Base-by-base conservation (phyloP, 92 coral and sea anemone species). In the Epizoanthus illoricatus region DNA sequence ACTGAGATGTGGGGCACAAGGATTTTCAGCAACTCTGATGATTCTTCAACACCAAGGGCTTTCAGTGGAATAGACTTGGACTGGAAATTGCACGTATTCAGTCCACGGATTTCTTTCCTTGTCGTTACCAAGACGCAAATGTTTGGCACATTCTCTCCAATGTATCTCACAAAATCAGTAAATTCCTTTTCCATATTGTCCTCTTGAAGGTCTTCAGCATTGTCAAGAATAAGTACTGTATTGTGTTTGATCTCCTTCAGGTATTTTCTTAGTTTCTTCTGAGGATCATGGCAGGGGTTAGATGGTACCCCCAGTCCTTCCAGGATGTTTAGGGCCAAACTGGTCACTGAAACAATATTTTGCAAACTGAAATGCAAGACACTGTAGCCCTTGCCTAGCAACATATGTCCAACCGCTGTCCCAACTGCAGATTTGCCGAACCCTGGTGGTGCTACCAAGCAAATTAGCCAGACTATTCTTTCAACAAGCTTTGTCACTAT, bases 151-250 rank as follows among this genome's bases (percentile, higher is more conserved):
- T 70, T 80, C 52, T 84, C 62, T 23, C 92, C 90, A 24, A 88
- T 42, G 5, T 76, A 49, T 33, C 81, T 68, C 82, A 93, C 65
- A 76, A 93, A 85, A 20, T 59, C 56, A 18, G 79, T 41, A 62
- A 90, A 93, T 20, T 74, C 62, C 12, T 52, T 15, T 36, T 78
- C 70, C 21, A 11, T 36, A 17, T 81, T 69, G 2, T 52, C 86
- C 7, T 13, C 83, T 71, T 90, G 94, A 7, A 93, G 76, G 67
- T 93, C 92, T 79, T 93, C 97, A 17, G 94, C 89, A 82, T 93
- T 93, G 68, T 93, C 97, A 4, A 93, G 65, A 56, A 93, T 80
- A 3, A 93, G 84, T 11, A 90, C 84, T 4, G 94, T 86, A 16
- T 75, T 75, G 0, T 6, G 71, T 20, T 33, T 33, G 7, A 71